A percentile compares a stretch with the other conserved stretches of the same genome.
Conservation (phyloP, 2,797 vertebrate genomes). For the Amphiprion clarkii region DNA sequence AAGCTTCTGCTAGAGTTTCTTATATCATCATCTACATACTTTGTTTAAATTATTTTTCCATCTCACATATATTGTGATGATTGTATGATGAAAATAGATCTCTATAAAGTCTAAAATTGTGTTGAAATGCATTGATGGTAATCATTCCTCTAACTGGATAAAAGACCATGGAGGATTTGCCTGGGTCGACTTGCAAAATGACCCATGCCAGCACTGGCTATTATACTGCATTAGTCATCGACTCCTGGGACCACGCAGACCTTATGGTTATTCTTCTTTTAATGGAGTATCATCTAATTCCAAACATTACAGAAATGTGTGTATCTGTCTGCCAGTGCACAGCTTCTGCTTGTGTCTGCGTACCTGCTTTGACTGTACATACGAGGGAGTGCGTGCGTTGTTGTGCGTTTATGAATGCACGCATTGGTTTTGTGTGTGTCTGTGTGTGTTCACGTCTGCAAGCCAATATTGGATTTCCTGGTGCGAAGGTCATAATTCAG, state of each 20-base stretch:
- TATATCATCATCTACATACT: background rate
- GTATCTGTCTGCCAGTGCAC: conserved; percentile 40
- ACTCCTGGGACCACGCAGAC: conserved; percentile 60
- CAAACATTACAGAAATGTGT: conserved; percentile 52
- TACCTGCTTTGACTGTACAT: background rate
- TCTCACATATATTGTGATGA: conserved; percentile 1
- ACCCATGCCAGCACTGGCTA: conserved; percentile 76
- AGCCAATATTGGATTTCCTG: conserved; percentile 51
- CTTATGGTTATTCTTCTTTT: conserved; percentile 70
- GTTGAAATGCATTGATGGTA: conserved; percentile 53
- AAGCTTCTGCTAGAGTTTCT: background rate
- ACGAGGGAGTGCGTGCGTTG: background rate
- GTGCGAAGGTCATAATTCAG: conserved; percentile 73
- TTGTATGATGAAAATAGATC: conserved; percentile 28
- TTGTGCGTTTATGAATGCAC: conserved; percentile 25
- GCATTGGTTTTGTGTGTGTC: background rate
- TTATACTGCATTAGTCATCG: conserved; percentile 79
- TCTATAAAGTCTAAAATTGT: conserved; percentile 41
- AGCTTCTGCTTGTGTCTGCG: conserved; percentile 1
- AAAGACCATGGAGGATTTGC: conserved; percentile 67
- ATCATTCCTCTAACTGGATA: conserved; percentile 66
- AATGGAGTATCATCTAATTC: conserved; percentile 60
- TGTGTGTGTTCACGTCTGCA: conserved; percentile 27
- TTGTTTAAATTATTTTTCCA: conserved; percentile 5
- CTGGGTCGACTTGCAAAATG: conserved; percentile 76